Evolutionary conservation across 2,113 vertebrate genomes (phyloP), one percentile per base, ranked within the genome.

Genomic region (Neomonachus schauinslandi): DNA sequence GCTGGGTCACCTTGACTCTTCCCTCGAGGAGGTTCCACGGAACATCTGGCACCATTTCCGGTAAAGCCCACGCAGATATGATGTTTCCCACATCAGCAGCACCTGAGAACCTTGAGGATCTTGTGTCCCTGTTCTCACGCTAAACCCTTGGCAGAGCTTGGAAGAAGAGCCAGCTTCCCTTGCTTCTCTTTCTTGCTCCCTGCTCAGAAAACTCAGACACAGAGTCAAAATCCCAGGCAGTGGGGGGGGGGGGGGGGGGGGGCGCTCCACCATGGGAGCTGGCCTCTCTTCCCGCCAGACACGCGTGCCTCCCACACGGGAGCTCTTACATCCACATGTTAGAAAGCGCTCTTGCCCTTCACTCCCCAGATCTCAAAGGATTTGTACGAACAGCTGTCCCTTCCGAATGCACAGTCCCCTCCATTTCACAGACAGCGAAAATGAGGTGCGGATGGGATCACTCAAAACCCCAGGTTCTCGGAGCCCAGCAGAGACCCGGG

Each of bases 1-100:
- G 28, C 7, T 0, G 26, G 4, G 33, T 15, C n/a, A 1, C 28
- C n/a, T 1, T n/a, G 9, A 0, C 0, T 11, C 19, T 19, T 10
- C 3, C 0, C 11, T 79, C 18, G 0, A 7, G 1, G 14, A 67
- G 13, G 49, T 28, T 46, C 90, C 49, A 22, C 4, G 2, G 63
- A 53, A 67, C 53, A 51, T 33, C 49, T 65, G 85, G 36, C 11
- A 5, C n/a, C 51, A 2, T 63, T 42, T 51, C 53, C 65, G n/a
- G 1, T 33, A 16, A 51, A 84, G 59, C 69, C 72, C 72, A 14
- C 1, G 0, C 3, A 42, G 86, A 1, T 24, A 9, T 51, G 76
- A 63, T 2, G 7, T 36, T 53, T 46, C 36, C 71, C 65, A 39
- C 15, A 8, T 26, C n/a, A 46, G 22, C 15, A 46, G 65, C 36